Evolutionary conservation across 2,113 vertebrate genomes (phyloP).

Genomic region (Ailuropoda melanoleuca): DNA sequence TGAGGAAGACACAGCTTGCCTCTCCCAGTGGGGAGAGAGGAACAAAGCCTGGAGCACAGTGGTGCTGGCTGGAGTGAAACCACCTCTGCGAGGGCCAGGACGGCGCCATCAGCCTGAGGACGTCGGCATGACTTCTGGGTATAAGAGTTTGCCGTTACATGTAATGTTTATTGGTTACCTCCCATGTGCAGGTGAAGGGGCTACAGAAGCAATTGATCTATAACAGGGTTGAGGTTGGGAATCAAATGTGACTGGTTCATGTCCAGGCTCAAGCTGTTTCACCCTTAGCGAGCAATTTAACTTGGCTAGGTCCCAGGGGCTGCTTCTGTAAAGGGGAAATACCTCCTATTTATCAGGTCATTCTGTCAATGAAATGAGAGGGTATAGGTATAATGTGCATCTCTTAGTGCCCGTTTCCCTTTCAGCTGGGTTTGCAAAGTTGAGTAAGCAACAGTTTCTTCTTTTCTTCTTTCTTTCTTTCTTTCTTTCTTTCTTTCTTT

Average conservation of each 20-base stretch:
- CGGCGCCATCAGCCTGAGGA: background rate
- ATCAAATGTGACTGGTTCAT: background rate
- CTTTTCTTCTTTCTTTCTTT: background rate
- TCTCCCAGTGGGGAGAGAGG: background rate
- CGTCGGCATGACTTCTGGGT: background rate
- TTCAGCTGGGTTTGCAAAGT: background rate
- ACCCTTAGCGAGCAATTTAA: background rate
- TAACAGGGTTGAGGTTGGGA: background rate
- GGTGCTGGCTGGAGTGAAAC: background rate
- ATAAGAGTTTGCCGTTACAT: background rate
- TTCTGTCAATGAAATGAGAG: background rate
- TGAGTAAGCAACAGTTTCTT: background rate
- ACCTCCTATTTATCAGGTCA: background rate
- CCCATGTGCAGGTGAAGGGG: background rate
- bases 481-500: background rate
- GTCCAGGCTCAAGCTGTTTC: background rate
- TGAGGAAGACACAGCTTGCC: slow-evolving; percentile 50
- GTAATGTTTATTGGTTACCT: background rate
- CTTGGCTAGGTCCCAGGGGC: background rate
- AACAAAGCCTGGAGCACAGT: slow-evolving; percentile 21
- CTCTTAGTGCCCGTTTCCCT: background rate
- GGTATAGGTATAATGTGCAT: background rate
- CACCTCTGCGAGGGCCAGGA: background rate
- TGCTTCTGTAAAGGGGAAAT: background rate
- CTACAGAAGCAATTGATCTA: background rate